Percentiles rank a stretch among this genome's conserved stretches.
Conservation (phyloP, 2,113 vertebrate genomes). For the Oryzias javanicus region DNA sequence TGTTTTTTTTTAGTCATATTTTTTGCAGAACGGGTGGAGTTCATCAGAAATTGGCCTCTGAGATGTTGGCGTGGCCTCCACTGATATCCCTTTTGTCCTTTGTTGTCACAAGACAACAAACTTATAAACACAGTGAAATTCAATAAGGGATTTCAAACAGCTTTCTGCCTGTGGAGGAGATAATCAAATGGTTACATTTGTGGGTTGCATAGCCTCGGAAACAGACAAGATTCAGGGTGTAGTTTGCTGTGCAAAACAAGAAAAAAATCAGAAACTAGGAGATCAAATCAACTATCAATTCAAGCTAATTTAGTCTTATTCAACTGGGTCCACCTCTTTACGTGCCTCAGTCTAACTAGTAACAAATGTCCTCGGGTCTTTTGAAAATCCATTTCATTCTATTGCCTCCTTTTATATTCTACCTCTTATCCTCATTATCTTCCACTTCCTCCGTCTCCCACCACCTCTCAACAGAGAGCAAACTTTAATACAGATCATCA, state of each 20-base stretch:
- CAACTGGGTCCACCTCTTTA: constrained; percentile 49
- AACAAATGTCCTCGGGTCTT: constrained; percentile 62
- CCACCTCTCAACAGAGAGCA: constrained; percentile 36
- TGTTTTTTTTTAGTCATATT: no score
- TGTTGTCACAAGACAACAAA: no score
- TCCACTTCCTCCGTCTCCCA: not conserved
- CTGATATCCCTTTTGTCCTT: no score
- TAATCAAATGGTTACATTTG: not conserved
- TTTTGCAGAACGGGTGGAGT: no score
- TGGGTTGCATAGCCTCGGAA: not conserved
- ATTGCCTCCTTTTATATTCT: no score
- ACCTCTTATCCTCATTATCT: constrained; percentile 28
- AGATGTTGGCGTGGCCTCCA: no score
- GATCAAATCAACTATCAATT: constrained; percentile 45
- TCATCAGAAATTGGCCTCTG: no score
- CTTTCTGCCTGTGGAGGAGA: not conserved
- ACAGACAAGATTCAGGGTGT: constrained; percentile 10
- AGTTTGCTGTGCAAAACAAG: constrained; percentile 20
- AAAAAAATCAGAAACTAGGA: constrained; percentile 19
- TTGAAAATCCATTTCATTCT: constrained; percentile 41
- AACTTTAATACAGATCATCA: constrained; percentile 62
- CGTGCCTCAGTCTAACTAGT: constrained; percentile 50
- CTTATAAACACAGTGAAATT: no score
- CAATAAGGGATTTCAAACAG: not conserved
- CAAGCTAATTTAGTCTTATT: constrained; percentile 49